These are phyloP conservation scores for Cynaeus angustus DNA, from an alignment of 2,888 invertebrate genomes.

Conservation along the genomic window DNA sequence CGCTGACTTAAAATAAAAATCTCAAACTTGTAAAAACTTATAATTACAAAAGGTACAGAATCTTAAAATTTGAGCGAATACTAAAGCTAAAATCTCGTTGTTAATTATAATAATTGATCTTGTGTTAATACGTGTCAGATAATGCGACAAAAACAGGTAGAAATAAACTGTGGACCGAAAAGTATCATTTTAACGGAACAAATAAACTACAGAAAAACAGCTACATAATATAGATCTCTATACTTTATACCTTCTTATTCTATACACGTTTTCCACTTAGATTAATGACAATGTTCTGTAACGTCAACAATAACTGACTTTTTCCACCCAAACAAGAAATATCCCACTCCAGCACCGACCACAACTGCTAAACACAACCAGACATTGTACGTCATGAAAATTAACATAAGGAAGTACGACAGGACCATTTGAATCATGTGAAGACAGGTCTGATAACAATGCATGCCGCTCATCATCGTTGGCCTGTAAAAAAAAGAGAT, in stretches of 20 bases:
- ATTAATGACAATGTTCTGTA: constrained; percentile 95
- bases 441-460: constrained; percentile 89
- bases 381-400: constrained; percentile 97
- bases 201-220: neutral
- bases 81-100: neutral
- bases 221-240: constrained; percentile 12
- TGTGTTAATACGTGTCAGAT: too few relatives aligned
- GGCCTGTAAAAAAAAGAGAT: constrained; percentile 76
- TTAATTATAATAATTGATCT: too few relatives aligned
- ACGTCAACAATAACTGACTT: constrained; percentile 95
- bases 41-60: too few relatives aligned
- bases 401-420: constrained; percentile 95
- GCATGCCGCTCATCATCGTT: constrained; percentile 88
- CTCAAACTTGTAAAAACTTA: too few relatives aligned
- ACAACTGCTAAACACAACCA: constrained; percentile 95
- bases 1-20: too few relatives aligned
- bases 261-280: constrained; percentile 26
- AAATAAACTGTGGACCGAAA: too few relatives aligned
- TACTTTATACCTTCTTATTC: constrained; percentile 40
- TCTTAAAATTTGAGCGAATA: neutral
- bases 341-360: constrained; percentile 91
- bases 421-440: constrained; percentile 93
- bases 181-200: neutral
- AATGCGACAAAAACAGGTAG: too few relatives aligned
- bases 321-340: constrained; percentile 97